Evolutionary conservation across 2,113 vertebrate genomes (phyloP).

Genomic region (Balaenoptera acutorostrata): DNA sequence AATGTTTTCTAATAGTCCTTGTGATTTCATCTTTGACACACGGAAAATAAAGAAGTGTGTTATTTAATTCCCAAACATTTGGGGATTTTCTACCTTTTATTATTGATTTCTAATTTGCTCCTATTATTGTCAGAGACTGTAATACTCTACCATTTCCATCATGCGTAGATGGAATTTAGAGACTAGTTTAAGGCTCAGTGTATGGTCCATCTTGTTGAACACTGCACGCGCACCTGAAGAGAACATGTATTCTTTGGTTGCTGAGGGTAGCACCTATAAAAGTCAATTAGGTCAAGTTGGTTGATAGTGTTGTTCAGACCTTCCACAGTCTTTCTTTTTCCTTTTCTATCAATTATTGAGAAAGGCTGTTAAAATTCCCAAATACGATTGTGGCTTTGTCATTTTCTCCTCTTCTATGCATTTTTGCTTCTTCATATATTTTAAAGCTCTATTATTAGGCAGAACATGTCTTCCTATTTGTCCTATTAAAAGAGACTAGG

Average conservation of each 20-base stretch:
- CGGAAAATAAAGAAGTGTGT: not conserved
- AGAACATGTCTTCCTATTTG: not conserved
- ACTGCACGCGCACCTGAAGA: not conserved
- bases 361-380: not conserved
- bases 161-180: constrained; percentile 5
- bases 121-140: not conserved
- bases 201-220: not conserved
- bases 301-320: not conserved
- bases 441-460: not conserved
- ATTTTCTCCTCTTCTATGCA: not conserved
- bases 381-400: not conserved
- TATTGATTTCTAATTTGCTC: constrained; percentile 9
- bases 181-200: not conserved
- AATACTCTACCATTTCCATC: not conserved
- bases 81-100: not conserved
- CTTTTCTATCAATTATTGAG: not conserved
- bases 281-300: not conserved
- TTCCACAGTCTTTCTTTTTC: not conserved
- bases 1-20: constrained; percentile 21
- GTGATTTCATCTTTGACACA: not conserved
- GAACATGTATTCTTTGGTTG: not conserved
- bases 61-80: constrained; percentile 3
- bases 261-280: not conserved
- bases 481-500: not conserved
- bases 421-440: not conserved